Conservation (phyloP, 2,113 vertebrate species). For the Rhinolophus sinicus region DNA sequence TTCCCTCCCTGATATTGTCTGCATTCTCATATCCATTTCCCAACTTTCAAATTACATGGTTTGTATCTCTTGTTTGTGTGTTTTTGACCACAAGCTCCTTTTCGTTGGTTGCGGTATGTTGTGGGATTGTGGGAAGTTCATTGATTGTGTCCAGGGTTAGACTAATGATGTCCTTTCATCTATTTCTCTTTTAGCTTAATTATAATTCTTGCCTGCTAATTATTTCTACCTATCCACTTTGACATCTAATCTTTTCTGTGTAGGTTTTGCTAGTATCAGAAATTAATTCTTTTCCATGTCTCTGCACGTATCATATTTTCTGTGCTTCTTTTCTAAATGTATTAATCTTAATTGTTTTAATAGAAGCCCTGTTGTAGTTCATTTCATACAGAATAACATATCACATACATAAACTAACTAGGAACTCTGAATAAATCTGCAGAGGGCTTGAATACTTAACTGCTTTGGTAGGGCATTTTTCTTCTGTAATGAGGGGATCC, state of each 20-base stretch:
- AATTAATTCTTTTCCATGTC: slow-evolving; percentile 10
- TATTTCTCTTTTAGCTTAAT: slow-evolving; percentile 37
- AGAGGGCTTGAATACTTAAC: not conserved
- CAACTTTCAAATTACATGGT: not conserved
- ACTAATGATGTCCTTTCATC: not conserved
- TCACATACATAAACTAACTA: not conserved
- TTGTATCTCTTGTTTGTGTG: not conserved
- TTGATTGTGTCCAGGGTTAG: slow-evolving; percentile 22
- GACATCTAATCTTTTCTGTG: not conserved
- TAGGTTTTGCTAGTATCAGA: slow-evolving; percentile 42
- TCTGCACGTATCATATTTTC: not conserved
- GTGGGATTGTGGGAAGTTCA: not conserved
- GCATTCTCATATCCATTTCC: not conserved
- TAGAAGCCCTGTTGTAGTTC: not conserved
- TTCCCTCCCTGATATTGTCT: not conserved
- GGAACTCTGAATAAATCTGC: slow-evolving; percentile 3
- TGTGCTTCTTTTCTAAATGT: slow-evolving; percentile 46
- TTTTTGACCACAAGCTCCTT: slow-evolving; percentile 36
- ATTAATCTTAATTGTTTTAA: slow-evolving; percentile 47
- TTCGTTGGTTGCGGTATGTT: slow-evolving; percentile 12
- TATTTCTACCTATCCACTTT: not conserved
- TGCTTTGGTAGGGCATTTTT: not conserved
- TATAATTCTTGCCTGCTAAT: slow-evolving; percentile 24
- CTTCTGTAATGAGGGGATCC: not conserved
- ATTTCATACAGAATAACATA: not conserved